phyloP scores from a whole-genome alignment of 2,113 vertebrate species.

The Petroica traversi region DNA sequence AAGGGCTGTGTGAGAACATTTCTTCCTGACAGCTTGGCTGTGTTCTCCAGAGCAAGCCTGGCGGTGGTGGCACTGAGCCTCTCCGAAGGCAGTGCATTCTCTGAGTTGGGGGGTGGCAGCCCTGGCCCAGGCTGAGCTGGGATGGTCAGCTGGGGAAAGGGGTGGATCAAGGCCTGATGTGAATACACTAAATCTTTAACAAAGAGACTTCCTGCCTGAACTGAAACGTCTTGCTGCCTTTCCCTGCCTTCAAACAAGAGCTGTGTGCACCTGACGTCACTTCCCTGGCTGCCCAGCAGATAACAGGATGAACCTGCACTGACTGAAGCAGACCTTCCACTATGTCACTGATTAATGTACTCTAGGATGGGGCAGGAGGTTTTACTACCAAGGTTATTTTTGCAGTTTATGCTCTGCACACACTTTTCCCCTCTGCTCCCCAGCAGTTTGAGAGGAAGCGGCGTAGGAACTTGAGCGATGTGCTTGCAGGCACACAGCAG shows the following conservation, averaged over 20 bases:
- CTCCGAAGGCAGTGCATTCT: accelerated
- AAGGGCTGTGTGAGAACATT: neutral
- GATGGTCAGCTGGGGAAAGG: neutral
- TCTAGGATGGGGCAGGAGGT: neutral
- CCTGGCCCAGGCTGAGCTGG: neutral
- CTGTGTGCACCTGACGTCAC: slow-evolving; percentile 6
- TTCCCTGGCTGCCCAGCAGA: neutral
- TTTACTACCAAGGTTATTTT: neutral
- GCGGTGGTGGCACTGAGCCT: accelerated
- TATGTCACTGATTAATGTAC: neutral
- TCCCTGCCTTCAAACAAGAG: slow-evolving; percentile 46
- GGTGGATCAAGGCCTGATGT: neutral
- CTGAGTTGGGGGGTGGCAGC: neutral
- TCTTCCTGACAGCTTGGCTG: neutral
- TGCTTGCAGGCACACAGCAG: slow-evolving; percentile 55
- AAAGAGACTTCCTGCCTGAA: slow-evolving; percentile 54
- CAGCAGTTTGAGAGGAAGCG: neutral
- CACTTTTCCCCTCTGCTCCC: neutral
- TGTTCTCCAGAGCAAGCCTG: neutral
- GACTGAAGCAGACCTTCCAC: slow-evolving; percentile 53
- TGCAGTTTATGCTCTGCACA: neutral
- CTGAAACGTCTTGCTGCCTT: neutral
- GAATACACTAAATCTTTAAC: neutral
- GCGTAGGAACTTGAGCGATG: neutral
- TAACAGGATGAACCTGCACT: slow-evolving; percentile 63